Conservation (phyloP, 2,888 invertebrate species). For the Cephus rjabovi region DNA sequence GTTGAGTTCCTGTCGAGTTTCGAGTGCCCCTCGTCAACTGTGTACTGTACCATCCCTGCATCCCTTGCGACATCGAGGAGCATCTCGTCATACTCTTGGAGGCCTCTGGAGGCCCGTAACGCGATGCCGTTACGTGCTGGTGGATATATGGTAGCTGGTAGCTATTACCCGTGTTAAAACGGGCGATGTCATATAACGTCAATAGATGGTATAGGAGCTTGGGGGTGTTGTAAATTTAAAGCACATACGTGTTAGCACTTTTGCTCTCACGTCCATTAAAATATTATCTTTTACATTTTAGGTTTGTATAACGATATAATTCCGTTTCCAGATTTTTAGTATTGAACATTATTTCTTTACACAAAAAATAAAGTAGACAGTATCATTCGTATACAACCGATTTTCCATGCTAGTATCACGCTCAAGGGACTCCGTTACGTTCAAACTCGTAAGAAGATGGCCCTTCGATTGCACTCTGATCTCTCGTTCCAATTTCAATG, state of each 20-base stretch:
- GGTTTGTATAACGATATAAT: too few relatives aligned
- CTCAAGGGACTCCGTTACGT: neutral
- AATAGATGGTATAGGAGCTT: neutral
- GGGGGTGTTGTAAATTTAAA: neutral
- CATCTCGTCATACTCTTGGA: neutral
- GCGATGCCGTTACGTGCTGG: neutral
- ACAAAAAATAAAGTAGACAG: too few relatives aligned
- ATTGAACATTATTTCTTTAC: too few relatives aligned
- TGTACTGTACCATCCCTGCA: neutral
- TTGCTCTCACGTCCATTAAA: neutral
- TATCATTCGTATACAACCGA: too few relatives aligned
- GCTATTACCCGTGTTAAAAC: neutral
- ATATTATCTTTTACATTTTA: neutral
- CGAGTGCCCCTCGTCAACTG: neutral
- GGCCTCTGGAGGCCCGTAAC: neutral
- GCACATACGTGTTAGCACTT: neutral
- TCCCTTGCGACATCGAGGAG: neutral
- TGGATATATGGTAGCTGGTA: neutral
- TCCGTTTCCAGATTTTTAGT: too few relatives aligned
- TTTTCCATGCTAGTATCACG: too few relatives aligned
- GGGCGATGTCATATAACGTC: neutral
- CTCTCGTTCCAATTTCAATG: too few relatives aligned
- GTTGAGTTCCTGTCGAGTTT: neutral
- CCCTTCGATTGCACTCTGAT: neutral
- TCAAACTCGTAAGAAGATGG: neutral